These are phyloP conservation scores for Lumbricus terrestris DNA, from an alignment of 2,888 invertebrate species.

Conservation along the genomic window DNA sequence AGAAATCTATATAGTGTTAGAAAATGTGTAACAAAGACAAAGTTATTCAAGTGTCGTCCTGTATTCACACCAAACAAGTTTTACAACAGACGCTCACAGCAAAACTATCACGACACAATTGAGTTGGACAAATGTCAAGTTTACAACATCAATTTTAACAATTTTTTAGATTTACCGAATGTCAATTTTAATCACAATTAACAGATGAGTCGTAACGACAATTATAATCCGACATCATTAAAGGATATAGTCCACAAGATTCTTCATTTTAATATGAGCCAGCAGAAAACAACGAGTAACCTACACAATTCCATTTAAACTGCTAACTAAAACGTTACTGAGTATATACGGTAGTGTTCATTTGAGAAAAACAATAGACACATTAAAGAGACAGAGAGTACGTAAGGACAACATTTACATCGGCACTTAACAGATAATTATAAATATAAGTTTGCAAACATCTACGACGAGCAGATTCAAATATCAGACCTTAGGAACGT, in stretches of 20 bases:
- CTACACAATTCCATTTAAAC: neutral
- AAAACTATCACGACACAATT: neutral
- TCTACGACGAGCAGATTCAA: neutral
- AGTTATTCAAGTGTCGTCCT: neutral
- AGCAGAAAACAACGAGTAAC: neutral
- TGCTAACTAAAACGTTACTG: neutral
- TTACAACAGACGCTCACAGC: neutral
- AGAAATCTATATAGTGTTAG: neutral
- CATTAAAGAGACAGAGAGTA: neutral
- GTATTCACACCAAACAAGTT: neutral
- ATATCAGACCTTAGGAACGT: neutral
- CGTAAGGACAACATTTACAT: neutral
- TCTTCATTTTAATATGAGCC: neutral
- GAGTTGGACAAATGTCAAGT: neutral
- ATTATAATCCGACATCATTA: neutral
- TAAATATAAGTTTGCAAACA: neutral
- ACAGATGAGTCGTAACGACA: neutral
- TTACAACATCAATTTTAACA: neutral
- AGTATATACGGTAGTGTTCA: neutral
- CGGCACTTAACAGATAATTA: neutral
- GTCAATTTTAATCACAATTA: too few relatives aligned
- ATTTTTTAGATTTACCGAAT: neutral
- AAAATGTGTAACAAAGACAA: neutral
- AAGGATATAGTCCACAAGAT: neutral
- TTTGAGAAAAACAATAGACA: neutral